Evolutionary conservation across 2,797 vertebrate genomes (phyloP).

Genomic region (Dendrocincla tyrannina): DNA sequence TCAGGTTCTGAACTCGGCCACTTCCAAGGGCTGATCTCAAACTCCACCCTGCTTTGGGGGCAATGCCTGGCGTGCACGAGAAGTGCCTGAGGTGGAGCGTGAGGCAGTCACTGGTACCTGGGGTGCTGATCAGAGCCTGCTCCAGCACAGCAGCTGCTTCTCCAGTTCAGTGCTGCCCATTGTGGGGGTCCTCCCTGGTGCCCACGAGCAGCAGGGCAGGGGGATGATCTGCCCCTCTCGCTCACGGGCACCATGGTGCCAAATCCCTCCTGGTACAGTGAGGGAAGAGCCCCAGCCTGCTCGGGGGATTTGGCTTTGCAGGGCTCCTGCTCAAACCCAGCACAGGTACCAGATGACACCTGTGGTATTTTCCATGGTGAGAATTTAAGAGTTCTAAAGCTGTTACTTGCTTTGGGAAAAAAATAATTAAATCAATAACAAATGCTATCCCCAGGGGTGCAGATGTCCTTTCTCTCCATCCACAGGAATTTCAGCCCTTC

Average conservation of each 20-base stretch:
- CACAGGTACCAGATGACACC: fast-evolving
- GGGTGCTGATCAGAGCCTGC: neutral
- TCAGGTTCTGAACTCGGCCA: fast-evolving
- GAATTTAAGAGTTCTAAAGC: neutral
- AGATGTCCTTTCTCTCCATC: neutral
- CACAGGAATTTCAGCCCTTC: neutral
- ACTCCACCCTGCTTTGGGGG: fast-evolving
- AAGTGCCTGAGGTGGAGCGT: neutral
- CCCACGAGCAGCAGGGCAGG: neutral
- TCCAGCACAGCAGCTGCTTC: fast-evolving
- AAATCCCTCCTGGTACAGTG: fast-evolving
- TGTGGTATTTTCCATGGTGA: fast-evolving
- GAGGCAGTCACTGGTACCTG: fast-evolving
- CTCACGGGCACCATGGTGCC: fast-evolving
- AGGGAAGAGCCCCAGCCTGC: neutral
- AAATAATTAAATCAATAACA: neutral
- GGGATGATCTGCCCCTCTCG: fast-evolving
- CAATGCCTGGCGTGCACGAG: fast-evolving
- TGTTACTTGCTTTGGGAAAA: neutral
- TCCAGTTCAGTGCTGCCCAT: fast-evolving
- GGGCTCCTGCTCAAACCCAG: neutral
- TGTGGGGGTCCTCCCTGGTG: neutral
- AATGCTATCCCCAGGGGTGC: fast-evolving
- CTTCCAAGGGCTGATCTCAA: neutral
- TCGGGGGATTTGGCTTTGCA: neutral